Percentiles rank a stretch among this genome's conserved stretches.
phyloP scores from a whole-genome alignment of 2,797 vertebrate genomes.

The Eulemur coronatus region DNA sequence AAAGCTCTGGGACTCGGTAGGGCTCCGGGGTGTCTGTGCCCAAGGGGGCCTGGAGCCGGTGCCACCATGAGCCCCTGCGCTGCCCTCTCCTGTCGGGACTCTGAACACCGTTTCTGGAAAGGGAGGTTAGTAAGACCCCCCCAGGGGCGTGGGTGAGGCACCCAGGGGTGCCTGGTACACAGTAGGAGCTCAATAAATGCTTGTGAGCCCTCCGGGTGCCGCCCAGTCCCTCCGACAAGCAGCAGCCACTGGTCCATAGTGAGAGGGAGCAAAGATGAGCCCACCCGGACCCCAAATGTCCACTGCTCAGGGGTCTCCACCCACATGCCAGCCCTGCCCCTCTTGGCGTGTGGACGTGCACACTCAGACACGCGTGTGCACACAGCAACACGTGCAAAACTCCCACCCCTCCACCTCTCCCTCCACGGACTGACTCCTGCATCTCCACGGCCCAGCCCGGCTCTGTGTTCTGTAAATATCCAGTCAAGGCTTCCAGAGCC shows the following conservation, averaged over 20 bases:
- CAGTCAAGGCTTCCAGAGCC: not conserved
- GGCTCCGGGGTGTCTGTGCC: not conserved
- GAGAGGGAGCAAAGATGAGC: not conserved
- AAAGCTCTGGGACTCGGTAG: not conserved
- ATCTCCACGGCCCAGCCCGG: no score
- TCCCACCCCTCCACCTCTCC: not conserved
- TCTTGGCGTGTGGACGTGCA: rapidly evolving
- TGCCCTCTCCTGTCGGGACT: not conserved
- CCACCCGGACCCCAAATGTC: not conserved
- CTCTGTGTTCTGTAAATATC: not conserved
- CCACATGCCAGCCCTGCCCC: not conserved
- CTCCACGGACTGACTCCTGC: not conserved
- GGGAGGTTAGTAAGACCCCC: not conserved
- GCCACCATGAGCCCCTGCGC: not conserved
- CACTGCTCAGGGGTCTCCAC: not conserved
- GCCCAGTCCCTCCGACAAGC: not conserved
- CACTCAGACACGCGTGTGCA: not conserved
- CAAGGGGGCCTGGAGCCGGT: not conserved
- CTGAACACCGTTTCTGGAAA: no score
- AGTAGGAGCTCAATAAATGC: not conserved
- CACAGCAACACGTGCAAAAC: no score
- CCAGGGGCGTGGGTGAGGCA: not conserved
- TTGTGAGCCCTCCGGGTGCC: not conserved
- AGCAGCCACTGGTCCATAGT: not conserved
- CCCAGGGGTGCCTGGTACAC: not conserved